These are phyloP conservation scores for Vesta saturnalis DNA, from an alignment of 2,888 invertebrate species.

Conservation along the genomic window DNA sequence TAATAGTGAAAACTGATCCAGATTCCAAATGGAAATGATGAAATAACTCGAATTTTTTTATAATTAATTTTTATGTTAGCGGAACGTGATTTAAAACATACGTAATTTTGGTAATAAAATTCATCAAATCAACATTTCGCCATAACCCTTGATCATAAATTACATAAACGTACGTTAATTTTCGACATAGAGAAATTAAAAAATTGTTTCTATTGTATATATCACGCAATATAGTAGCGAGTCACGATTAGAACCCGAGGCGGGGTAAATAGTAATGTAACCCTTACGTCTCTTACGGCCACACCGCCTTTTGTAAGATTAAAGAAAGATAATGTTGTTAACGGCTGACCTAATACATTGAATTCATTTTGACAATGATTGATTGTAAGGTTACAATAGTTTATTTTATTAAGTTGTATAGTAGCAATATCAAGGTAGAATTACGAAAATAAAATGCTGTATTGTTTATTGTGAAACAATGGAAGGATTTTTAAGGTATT, in stretches of 20 bases:
- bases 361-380: conserved; percentile 38
- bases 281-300: conserved; percentile 12
- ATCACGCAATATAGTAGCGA: conserved; percentile 25
- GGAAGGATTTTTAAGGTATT: background rate
- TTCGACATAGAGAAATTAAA: conserved; percentile 10
- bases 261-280: conserved; percentile 18
- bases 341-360: conserved; percentile 27
- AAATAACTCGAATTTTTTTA: no score
- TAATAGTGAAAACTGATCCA: no score
- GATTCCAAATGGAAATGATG: no score
- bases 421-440: conserved; percentile 29
- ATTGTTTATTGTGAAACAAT: conserved; percentile 6
- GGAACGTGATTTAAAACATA: no score
- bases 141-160: conserved; percentile 3
- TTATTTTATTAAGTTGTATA: conserved; percentile 23
- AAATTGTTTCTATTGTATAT: conserved; percentile 19
- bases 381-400: conserved; percentile 31
- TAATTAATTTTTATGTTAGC: no score
- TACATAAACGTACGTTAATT: conserved; percentile 7
- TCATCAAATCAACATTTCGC: background rate
- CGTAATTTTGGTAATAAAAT: no score
- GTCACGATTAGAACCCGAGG: conserved; percentile 25
- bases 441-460: conserved; percentile 8
- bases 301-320: conserved; percentile 16
- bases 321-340: conserved; percentile 31